Conservation (phyloP, 2,888 invertebrate species). For the Strigamia maritima region DNA sequence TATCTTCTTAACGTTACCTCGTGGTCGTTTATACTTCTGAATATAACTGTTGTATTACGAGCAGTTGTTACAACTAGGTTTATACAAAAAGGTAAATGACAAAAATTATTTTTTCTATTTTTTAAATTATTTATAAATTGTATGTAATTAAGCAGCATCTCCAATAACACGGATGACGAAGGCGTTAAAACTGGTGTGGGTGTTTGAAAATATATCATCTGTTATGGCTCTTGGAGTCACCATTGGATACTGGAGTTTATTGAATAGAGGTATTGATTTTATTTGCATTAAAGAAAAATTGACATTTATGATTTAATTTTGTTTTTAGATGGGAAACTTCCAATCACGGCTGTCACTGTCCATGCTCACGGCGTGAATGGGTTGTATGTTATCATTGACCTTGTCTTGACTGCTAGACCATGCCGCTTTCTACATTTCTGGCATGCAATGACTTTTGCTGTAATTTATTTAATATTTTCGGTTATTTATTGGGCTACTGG, state of each 20-base stretch:
- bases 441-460: slow-evolving; percentile 47
- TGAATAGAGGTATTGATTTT: slow-evolving; percentile 18
- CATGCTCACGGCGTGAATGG: slow-evolving; percentile 50
- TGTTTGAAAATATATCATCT: neutral
- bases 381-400: slow-evolving; percentile 48
- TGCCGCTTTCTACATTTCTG: slow-evolving; percentile 48
- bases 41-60: neutral
- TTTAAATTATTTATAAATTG: neutral
- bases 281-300: neutral
- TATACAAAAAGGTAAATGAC: neutral
- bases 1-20: neutral
- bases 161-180: neutral
- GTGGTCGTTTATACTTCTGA: neutral
- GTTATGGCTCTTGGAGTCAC: neutral
- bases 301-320: neutral
- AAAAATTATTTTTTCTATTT: neutral
- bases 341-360: slow-evolving; percentile 41
- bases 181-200: neutral
- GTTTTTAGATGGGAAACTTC: slow-evolving; percentile 37
- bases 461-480: slow-evolving; percentile 48
- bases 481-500: slow-evolving; percentile 48
- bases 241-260: neutral
- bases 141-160: neutral
- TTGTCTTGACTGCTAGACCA: slow-evolving; percentile 48
- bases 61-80: neutral